phyloP scores from a whole-genome alignment of 35 echinoderm and acorn worm genomes.

The Diadema setosum region DNA sequence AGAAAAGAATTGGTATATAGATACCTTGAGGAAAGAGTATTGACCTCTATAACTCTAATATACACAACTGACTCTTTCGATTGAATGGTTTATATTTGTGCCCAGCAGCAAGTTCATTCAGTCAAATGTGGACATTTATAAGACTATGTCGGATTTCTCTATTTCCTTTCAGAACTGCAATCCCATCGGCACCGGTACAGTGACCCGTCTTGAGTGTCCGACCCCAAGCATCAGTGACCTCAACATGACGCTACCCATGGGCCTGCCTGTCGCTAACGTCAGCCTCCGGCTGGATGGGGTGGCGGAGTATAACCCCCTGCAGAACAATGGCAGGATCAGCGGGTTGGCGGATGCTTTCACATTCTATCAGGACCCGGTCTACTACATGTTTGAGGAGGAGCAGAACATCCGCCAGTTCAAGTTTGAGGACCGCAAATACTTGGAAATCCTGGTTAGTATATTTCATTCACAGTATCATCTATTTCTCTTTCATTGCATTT shows the following conservation, averaged over 20 bases:
- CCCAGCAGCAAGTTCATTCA: no score
- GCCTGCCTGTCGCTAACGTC: constrained; percentile 32
- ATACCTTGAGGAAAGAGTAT: not conserved
- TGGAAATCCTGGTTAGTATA: constrained; percentile 29
- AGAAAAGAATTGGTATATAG: no score
- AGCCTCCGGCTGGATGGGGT: constrained; percentile 77
- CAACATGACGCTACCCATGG: constrained; percentile 1
- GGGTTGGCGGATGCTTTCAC: constrained; percentile 13
- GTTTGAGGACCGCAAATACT: not conserved
- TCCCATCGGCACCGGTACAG: not conserved
- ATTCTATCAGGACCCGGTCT: constrained; percentile 37
- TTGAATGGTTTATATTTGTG: no score
- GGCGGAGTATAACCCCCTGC: constrained; percentile 44
- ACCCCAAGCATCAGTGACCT: constrained; percentile 54
- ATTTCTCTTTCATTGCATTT: no score
- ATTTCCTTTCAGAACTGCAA: constrained; percentile 26
- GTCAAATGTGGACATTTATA: no score
- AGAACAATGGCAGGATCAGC: constrained; percentile 1
- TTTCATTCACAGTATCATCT: no score
- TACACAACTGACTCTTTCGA: not conserved
- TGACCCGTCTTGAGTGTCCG: constrained; percentile 24
- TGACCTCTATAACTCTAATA: not conserved
- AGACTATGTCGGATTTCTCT: not conserved
- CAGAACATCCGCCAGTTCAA: constrained; percentile 1
- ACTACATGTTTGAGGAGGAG: constrained; percentile 40